Conservation (phyloP, 2,113 vertebrate species). For the Thalassoma bifasciatum region DNA sequence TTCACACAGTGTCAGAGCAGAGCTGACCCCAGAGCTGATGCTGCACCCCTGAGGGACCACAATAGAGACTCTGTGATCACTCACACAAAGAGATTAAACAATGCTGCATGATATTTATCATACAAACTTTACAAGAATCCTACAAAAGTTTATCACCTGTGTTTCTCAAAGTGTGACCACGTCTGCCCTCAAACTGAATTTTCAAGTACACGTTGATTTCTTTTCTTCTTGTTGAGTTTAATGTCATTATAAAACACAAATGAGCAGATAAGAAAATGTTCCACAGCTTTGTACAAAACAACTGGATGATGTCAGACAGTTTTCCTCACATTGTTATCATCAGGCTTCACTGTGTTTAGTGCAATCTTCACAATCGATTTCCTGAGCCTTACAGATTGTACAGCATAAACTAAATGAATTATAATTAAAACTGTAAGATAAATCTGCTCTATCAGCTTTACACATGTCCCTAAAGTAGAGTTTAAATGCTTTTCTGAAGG, state of each 20-base stretch:
- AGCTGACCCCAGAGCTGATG: conserved; percentile 59
- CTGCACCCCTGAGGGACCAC: background rate
- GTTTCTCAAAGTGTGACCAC: background rate
- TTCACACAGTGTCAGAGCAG: conserved; percentile 72
- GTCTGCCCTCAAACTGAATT: too few relatives aligned
- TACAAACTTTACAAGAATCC: background rate
- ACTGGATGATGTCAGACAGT: conserved; percentile 18
- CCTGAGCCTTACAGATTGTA: conserved; percentile 53
- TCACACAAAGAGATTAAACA: background rate
- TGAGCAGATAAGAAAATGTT: conserved; percentile 13
- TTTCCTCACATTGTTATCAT: background rate
- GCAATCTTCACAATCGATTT: conserved; percentile 33
- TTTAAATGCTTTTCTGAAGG: background rate
- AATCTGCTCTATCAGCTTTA: background rate
- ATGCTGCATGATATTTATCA: background rate
- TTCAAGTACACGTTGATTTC: background rate
- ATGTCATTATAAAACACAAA: conserved; percentile 59
- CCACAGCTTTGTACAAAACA: conserved; percentile 45
- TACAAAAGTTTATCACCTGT: background rate
- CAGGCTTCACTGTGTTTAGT: conserved; percentile 42
- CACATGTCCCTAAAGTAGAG: background rate
- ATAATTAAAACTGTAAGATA: too few relatives aligned
- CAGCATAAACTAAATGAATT: conserved; percentile 22
- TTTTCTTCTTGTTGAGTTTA: conserved; percentile 24
- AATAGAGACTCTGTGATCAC: background rate